These are phyloP conservation scores for Ypsolopha scabrella DNA, from an alignment of 2,888 invertebrate genomes.

Conservation along the genomic window DNA sequence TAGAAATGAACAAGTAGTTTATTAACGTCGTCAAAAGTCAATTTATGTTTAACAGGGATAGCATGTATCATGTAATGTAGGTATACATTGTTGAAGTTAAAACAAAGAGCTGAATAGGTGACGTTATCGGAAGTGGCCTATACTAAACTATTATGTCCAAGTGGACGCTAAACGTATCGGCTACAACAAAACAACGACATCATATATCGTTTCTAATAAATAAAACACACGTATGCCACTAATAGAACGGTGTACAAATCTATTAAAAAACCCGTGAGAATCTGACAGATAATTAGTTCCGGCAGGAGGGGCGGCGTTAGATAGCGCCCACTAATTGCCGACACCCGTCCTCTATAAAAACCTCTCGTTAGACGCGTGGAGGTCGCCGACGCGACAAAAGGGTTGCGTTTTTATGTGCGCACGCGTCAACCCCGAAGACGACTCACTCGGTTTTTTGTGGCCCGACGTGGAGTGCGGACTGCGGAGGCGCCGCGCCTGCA, in stretches of 20 bases:
- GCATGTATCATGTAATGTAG: too few species aligned
- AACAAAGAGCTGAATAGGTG: too few species aligned
- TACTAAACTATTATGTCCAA: too few species aligned
- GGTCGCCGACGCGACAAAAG: slow-evolving; percentile 28
- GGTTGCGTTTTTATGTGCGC: slow-evolving; percentile 31
- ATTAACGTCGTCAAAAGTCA: too few species aligned
- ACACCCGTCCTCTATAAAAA: slow-evolving; percentile 8
- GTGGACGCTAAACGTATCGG: too few species aligned
- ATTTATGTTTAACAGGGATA: too few species aligned
- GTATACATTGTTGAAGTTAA: too few species aligned
- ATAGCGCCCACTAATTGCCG: slow-evolving; percentile 24
- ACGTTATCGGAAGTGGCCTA: too few species aligned
- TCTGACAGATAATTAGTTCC: slow-evolving; percentile 40
- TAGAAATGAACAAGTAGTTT: too few species aligned
- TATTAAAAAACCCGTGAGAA: slow-evolving; percentile 26
- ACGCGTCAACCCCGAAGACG: slow-evolving; percentile 19
- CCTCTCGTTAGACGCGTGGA: slow-evolving; percentile 19
- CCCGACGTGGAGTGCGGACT: not conserved
- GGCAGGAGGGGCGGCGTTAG: slow-evolving; percentile 33
- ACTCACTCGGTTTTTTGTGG: not conserved
- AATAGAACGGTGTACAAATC: slow-evolving; percentile 6
- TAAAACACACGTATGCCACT: slow-evolving; percentile 2
- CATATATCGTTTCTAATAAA: not conserved
- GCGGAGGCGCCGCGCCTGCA: too few species aligned
- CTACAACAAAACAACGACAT: too few species aligned